Conservation (phyloP, 2,888 invertebrate genomes). For the Ornithoptera alexandrae region DNA sequence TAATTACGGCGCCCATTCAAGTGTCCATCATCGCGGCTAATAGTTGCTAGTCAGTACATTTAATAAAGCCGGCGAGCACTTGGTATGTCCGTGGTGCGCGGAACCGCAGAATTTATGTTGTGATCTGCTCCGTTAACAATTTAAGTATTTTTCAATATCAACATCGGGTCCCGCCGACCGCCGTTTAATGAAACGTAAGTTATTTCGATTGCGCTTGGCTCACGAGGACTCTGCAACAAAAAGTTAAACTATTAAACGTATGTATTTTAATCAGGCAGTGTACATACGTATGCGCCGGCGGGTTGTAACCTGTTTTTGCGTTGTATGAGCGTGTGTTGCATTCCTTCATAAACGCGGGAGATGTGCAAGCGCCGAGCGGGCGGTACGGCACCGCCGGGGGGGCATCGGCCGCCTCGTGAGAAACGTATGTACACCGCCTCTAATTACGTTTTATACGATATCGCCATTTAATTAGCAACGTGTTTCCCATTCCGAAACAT, state of each 20-base stretch:
- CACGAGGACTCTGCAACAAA: constrained; percentile 40
- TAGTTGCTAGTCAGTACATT: constrained; percentile 77
- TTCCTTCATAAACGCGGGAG: constrained; percentile 59
- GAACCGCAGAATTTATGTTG: constrained; percentile 68
- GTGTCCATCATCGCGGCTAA: constrained; percentile 68
- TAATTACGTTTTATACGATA: constrained; percentile 79
- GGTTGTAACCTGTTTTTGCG: constrained; percentile 66
- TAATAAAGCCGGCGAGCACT: constrained; percentile 62
- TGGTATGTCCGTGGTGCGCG: constrained; percentile 59
- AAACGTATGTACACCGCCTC: constrained; percentile 74
- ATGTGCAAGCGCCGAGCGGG: constrained; percentile 38
- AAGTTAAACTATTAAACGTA: constrained; percentile 53
- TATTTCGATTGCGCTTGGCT: constrained; percentile 30
- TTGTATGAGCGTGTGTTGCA: constrained; percentile 52
- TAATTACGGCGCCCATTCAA: constrained; percentile 72
- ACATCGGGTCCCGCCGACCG: constrained; percentile 35
- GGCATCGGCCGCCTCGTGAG: constrained; percentile 65
- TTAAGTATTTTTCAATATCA: constrained; percentile 48
- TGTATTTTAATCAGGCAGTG: constrained; percentile 55
- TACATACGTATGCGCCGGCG: constrained; percentile 46
- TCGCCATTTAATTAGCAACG: constrained; percentile 80
- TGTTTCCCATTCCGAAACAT: constrained; percentile 78
- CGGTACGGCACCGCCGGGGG: constrained; percentile 45
- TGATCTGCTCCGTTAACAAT: constrained; percentile 49
- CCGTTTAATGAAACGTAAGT: constrained; percentile 28